Evolutionary conservation across 2,797 vertebrate species (phyloP).

Genomic region (Notamacropus eugenii): DNA sequence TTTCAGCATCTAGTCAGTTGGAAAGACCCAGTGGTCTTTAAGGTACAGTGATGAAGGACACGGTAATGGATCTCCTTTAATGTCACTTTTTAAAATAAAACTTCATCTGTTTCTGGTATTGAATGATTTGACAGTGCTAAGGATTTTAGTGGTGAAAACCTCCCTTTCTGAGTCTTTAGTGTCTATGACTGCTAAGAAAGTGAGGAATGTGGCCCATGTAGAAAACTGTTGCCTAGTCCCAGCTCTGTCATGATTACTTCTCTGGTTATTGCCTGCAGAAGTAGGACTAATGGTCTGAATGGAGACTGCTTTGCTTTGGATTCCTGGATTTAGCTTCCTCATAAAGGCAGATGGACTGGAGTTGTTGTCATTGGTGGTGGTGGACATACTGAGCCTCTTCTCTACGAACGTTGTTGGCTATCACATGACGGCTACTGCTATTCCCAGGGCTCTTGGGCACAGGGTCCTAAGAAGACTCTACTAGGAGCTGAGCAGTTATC

Average conservation of each 20-base stretch:
- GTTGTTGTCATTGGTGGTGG: not conserved
- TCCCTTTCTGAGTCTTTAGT: not conserved
- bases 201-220: not conserved
- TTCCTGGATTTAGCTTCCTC: not conserved
- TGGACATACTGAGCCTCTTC: not conserved
- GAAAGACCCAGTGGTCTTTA: not conserved
- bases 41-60: not conserved
- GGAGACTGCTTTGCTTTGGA: not conserved
- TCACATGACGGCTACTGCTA: not conserved
- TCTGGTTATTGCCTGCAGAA: not conserved
- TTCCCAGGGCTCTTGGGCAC: not conserved
- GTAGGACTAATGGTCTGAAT: not conserved
- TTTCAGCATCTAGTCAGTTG: not conserved
- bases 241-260: not conserved
- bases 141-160: not conserved
- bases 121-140: not conserved
- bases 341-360: not conserved
- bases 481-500: not conserved
- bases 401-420: not conserved
- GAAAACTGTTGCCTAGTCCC: not conserved
- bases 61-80: not conserved
- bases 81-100: not conserved
- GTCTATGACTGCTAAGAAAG: not conserved
- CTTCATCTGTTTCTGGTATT: not conserved
- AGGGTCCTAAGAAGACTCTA: not conserved